Percentiles rank a stretch among this genome's conserved stretches.
These are phyloP conservation scores for Hypomesus transpacificus DNA, from an alignment of 2,113 vertebrate genomes.

Conservation along the genomic window DNA sequence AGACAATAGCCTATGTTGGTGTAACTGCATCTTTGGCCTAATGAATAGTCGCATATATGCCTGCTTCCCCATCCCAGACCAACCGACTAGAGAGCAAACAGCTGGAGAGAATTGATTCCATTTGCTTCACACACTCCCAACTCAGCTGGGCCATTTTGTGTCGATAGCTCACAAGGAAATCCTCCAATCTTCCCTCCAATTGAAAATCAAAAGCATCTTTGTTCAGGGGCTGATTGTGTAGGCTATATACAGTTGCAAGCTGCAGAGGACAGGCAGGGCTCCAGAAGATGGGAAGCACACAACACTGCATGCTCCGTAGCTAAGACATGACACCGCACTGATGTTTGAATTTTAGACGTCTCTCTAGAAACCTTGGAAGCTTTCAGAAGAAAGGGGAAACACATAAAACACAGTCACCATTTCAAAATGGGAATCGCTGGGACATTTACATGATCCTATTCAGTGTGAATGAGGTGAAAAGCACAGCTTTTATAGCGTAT, in stretches of 20 bases:
- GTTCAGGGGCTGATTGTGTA: slow-evolving; percentile 42
- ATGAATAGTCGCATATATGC: slow-evolving; percentile 30
- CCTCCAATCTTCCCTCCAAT: slow-evolving; percentile 47
- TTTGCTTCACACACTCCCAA: slow-evolving; percentile 50
- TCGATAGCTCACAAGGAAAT: slow-evolving; percentile 61
- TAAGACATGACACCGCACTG: no score
- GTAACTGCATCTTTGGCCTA: slow-evolving; percentile 33
- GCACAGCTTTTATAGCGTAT: slow-evolving; percentile 19
- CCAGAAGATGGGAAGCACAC: no score
- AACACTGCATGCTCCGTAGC: no score
- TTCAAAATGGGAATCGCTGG: slow-evolving; percentile 35
- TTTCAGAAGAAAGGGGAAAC: background rate
- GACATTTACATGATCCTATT: slow-evolving; percentile 30
- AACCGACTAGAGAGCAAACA: slow-evolving; percentile 51
- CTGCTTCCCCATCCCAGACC: slow-evolving; percentile 29
- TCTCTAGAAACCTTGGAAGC: slow-evolving; percentile 37
- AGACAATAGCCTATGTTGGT: slow-evolving; percentile 8
- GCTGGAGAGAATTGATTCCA: slow-evolving; percentile 59
- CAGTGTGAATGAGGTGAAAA: slow-evolving; percentile 35
- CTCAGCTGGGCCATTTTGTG: slow-evolving; percentile 63
- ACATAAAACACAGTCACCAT: slow-evolving; percentile 18
- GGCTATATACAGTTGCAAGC: slow-evolving; percentile 20
- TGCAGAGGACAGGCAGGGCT: slow-evolving; percentile 17
- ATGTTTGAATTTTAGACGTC: no score
- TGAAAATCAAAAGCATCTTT: slow-evolving; percentile 61